Conservation (phyloP, 2,113 vertebrate genomes). For the Lutjanus erythropterus region DNA sequence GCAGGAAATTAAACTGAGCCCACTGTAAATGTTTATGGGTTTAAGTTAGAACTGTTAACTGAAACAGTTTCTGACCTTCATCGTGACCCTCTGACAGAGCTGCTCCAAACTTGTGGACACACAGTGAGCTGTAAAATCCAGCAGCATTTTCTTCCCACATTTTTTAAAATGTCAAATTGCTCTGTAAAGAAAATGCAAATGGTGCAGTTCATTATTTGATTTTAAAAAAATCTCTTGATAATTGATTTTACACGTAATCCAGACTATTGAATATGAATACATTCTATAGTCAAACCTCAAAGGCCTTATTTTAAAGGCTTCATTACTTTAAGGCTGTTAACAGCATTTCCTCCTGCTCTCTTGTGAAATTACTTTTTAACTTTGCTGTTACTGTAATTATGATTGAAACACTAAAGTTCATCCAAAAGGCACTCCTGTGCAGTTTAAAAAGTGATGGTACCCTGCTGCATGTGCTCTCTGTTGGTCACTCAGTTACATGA, state of each 20-base stretch:
- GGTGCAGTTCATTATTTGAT: not conserved
- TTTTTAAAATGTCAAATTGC: not conserved
- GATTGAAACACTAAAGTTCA: not conserved
- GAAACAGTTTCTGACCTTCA: slow-evolving; percentile 2
- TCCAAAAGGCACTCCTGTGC: not conserved
- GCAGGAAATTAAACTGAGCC: not conserved
- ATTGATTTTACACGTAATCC: not conserved
- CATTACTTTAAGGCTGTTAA: not conserved
- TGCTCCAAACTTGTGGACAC: not conserved
- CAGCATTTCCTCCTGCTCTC: not conserved
- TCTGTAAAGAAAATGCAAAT: not conserved
- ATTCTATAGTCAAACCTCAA: not conserved
- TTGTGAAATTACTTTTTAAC: slow-evolving; percentile 11
- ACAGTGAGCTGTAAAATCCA: not conserved
- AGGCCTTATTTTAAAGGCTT: not conserved
- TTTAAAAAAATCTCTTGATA: not conserved
- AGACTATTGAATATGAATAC: not conserved
- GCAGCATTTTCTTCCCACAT: not conserved
- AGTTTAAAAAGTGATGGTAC: not conserved
- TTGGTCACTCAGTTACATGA: no score
- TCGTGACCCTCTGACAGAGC: not conserved
- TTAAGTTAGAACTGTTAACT: no score
- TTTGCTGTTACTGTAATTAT: slow-evolving; percentile 22
- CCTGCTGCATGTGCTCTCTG: not conserved
- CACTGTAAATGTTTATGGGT: not conserved